phyloP scores from a whole-genome alignment of 2,797 vertebrate species.

The Argya squamiceps region DNA sequence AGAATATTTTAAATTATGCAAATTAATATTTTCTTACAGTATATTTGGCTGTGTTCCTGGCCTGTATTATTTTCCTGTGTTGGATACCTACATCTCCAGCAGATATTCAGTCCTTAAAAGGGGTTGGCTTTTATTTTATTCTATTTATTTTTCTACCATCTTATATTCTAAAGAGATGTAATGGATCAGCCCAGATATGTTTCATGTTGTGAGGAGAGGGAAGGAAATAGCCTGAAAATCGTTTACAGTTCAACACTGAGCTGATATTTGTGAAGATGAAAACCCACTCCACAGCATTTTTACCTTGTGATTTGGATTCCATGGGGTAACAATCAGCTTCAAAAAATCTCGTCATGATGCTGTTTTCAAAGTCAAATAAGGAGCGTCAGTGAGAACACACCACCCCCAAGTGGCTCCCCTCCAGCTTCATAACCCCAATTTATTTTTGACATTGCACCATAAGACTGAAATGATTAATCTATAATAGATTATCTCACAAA shows the following conservation, averaged over 20 bases:
- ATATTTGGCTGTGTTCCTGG: constrained; percentile 55
- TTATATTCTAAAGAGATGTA: constrained; percentile 46
- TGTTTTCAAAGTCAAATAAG: constrained; percentile 70
- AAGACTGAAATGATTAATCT: constrained; percentile 52
- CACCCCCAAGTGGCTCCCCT: constrained; percentile 42
- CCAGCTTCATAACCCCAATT: constrained; percentile 48
- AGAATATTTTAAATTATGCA: constrained; percentile 70
- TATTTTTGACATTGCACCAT: constrained; percentile 63
- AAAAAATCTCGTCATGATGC: constrained; percentile 36
- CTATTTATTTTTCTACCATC: constrained; percentile 18
- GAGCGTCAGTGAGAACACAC: background rate
- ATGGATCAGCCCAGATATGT: constrained; percentile 44
- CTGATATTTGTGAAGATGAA: constrained; percentile 38
- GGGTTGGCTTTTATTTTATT: background rate
- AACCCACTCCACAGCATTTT: constrained; percentile 45
- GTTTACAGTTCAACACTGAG: constrained; percentile 20
- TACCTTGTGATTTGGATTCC: constrained; percentile 50
- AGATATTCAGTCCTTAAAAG: constrained; percentile 47
- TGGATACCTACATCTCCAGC: constrained; percentile 26
- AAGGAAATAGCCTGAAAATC: constrained; percentile 35
- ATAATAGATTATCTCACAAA: constrained; percentile 50
- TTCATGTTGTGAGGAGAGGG: constrained; percentile 34
- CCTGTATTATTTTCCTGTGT: constrained; percentile 40
- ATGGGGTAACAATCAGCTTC: constrained; percentile 32
- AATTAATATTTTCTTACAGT: constrained; percentile 60